Conservation (phyloP, 2,797 vertebrate species). For the Acanthurus tractus region DNA sequence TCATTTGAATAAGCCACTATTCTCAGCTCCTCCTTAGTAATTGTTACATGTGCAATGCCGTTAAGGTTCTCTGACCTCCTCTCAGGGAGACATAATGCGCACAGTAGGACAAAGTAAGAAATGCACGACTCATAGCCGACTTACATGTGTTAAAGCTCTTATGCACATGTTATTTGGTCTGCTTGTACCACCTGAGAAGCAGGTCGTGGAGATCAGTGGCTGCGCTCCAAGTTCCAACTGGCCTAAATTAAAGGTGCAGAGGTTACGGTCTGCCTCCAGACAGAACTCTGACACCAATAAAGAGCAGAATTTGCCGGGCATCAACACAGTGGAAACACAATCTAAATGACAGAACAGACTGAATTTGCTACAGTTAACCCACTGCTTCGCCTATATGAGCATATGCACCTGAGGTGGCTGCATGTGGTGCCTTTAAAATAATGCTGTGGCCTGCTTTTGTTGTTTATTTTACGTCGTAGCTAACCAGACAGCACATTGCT, state of each 20-base stretch:
- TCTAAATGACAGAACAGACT: slow-evolving; percentile 59
- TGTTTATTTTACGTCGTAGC: slow-evolving; percentile 26
- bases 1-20: slow-evolving; percentile 83
- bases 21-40: slow-evolving; percentile 76
- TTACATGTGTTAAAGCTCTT: slow-evolving; percentile 78
- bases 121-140: slow-evolving; percentile 68
- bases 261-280: slow-evolving; percentile 63
- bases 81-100: slow-evolving; percentile 66
- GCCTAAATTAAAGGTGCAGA: slow-evolving; percentile 67
- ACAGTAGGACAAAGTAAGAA: slow-evolving; percentile 70
- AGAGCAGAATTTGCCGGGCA: slow-evolving; percentile 57
- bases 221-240: slow-evolving; percentile 58
- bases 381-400: slow-evolving; percentile 39
- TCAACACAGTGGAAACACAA: slow-evolving; percentile 60
- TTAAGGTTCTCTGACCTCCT: slow-evolving; percentile 75
- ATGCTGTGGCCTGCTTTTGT: slow-evolving; percentile 17
- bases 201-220: slow-evolving; percentile 70
- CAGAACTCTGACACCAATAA: slow-evolving; percentile 71
- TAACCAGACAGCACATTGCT: slow-evolving; percentile 38
- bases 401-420: slow-evolving; percentile 37
- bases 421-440: slow-evolving; percentile 35
- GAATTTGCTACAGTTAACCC: slow-evolving; percentile 44
- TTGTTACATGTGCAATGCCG: slow-evolving; percentile 74
- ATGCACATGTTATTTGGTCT: slow-evolving; percentile 67
- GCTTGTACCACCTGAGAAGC: slow-evolving; percentile 70